phyloP scores from a whole-genome alignment of 2,113 vertebrate genomes.

The Phycodurus eques region DNA sequence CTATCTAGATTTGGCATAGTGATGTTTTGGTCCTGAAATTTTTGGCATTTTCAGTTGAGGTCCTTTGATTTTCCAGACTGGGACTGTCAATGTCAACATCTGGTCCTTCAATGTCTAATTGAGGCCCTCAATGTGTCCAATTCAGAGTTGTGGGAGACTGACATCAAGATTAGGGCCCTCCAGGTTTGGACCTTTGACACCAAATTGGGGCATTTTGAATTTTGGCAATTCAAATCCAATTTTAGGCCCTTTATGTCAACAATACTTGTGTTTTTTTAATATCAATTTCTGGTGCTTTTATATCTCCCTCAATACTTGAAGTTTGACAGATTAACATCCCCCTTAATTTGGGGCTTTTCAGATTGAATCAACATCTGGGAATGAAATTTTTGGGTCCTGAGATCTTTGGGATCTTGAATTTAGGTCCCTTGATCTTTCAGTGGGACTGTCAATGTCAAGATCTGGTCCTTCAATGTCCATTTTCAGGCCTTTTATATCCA shows the following conservation, averaged over 20 bases:
- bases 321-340: not conserved
- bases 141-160: not conserved
- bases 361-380: not conserved
- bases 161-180: not conserved
- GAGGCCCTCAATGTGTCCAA: slow-evolving; percentile 27
- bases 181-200: slow-evolving; percentile 54
- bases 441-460: slow-evolving; percentile 4
- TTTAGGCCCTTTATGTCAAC: not conserved
- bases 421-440: slow-evolving; percentile 23
- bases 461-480: not conserved
- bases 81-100: slow-evolving; percentile 3
- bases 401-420: slow-evolving; percentile 61
- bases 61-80: slow-evolving; percentile 10
- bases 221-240: slow-evolving; percentile 40
- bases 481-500: not conserved
- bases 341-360: not conserved
- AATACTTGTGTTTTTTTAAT: slow-evolving; percentile 12
- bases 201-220: slow-evolving; percentile 61
- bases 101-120: slow-evolving; percentile 17
- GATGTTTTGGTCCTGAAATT: not conserved
- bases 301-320: slow-evolving; percentile 9
- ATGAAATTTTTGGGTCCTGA: not conserved
- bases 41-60: slow-evolving; percentile 6
- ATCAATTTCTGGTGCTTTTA: slow-evolving; percentile 18
- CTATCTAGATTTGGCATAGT: slow-evolving; percentile 10